phyloP scores from a whole-genome alignment of 1,140 invertebrate species.

The Saccostrea echinata region DNA sequence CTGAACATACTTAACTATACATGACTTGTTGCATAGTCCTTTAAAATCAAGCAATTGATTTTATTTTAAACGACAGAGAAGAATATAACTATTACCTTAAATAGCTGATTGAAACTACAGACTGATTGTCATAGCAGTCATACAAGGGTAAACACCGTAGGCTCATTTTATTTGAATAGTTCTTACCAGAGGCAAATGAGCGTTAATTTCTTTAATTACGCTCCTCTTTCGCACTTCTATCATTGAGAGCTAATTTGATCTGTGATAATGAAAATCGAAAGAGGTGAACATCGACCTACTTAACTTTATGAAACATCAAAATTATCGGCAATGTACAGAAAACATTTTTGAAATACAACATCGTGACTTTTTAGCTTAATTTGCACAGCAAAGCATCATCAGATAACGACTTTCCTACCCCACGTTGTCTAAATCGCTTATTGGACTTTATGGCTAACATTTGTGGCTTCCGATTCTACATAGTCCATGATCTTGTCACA shows the following conservation, averaged over 20 bases:
- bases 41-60: too few relatives aligned
- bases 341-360: not conserved
- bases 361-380: not conserved
- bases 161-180: not conserved
- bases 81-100: too few relatives aligned
- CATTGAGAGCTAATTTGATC: slow-evolving; percentile 7
- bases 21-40: too few relatives aligned
- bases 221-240: not conserved
- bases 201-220: slow-evolving; percentile 30
- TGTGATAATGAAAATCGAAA: slow-evolving; percentile 28
- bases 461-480: slow-evolving; percentile 13
- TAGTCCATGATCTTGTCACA: not conserved
- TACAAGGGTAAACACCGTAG: not conserved
- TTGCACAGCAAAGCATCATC: not conserved
- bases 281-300: not conserved
- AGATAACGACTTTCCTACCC: not conserved
- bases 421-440: not conserved
- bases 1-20: too few relatives aligned
- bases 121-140: not conserved
- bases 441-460: not conserved
- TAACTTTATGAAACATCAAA: slow-evolving; percentile 13
- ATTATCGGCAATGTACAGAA: slow-evolving; percentile 7
- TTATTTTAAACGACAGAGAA: too few relatives aligned
- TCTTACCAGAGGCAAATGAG: not conserved
- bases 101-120: too few relatives aligned